Base-by-base conservation (phyloP, 2,888 invertebrate species). In the Auanema sp. region DNA sequence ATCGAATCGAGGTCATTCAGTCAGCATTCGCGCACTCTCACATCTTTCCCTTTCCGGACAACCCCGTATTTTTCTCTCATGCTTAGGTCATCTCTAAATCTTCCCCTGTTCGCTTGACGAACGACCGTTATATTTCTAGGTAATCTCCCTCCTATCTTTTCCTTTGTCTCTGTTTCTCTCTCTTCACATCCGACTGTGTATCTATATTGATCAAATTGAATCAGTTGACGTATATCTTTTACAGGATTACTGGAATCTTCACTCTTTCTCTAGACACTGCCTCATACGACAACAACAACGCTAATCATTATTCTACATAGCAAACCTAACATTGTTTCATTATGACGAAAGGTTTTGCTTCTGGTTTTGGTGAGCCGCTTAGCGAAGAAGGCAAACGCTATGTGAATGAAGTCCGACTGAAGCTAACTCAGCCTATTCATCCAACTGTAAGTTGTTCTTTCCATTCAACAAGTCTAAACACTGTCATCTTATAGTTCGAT, bases 351-450 rank as follows among this genome's bases (percentile, higher is more conserved):
- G 42, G 50, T 18, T 33, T 12, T 41, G 63, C 71, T 18, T 69
- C 76, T 11, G 69, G 70, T 44, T 81, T 77, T 60, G 81, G 82
- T 1, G 69, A 77, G 44, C 72, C 76, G 16, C 64, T 82, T 12
- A 71, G 69, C 44, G 70, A 71, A 12, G 79, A 81, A 16, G 77
- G 79, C 10, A 64, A 71, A 60, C 68, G 72, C 49, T 60, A 76
- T n/a, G 78, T 82, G 14, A 68, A 72, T 44, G 79, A 81, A 55
- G 77, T 79, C n/a, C 71, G 81, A 14, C 68, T 68, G 0, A 72
- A 69, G 47, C 41, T 81, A 21, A 71, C 62, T 2, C 76, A 79
- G 57, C 74, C 78, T 8, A 78, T 83, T 23, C 76, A 78, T 68
- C 79, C 81, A 2, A 78, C 69, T 57, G 81, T 81, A 50, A 56